Evolutionary conservation across 1,140 invertebrate species (phyloP), one percentile per base, ranked within the genome.

Genomic region (Rhizoglyphus robini): DNA sequence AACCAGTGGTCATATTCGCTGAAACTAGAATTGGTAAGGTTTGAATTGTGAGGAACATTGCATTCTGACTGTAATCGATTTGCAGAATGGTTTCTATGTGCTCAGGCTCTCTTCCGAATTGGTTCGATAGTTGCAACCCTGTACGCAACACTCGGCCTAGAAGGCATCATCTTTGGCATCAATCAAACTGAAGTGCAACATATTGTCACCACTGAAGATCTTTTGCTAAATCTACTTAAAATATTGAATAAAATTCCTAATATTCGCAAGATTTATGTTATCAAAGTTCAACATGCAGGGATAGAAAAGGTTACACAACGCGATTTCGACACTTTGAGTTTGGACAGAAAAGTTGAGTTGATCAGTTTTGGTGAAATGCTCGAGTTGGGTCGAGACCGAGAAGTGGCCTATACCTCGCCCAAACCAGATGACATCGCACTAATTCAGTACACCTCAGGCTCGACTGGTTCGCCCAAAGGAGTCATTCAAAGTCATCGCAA

Each of bases 391-490:
- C 72, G 38, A 66, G 71, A 32, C 75, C 76, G 1, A 61, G 73
- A 68, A 80, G 79, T 41, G 73, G 46, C 27, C 2, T 60, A 60
- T 46, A 51, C 46, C 4, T 2, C 3, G 1, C 63, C 63, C 11
- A 38, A 18, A 31, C 18, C 38, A 32, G 8, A 4, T 8, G 91
- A 96, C 71, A 84, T 83, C 18, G 91, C 91, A 23, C 90, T 96
- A 70, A 88, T 96, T 47, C 96, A 96, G 91, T 96, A 96, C 78
- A 96, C 92, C 0, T 91, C 88, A 69, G 92, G 92, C 1, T 66
- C 66, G 13, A 67, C 61, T 4, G 65, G 65, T 46, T 20, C n/a
- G 18, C 34, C 64, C 4, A 66, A 63, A 51, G 61, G 66, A 38
- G 69, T 71, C 0, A 57, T 69, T 15, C 15, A 69, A 4, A 65